Percentiles rank a stretch among this genome's conserved stretches.
These are phyloP conservation scores for Microcebus jonahi DNA, from an alignment of 2,113 vertebrate genomes.

Conservation along the genomic window DNA sequence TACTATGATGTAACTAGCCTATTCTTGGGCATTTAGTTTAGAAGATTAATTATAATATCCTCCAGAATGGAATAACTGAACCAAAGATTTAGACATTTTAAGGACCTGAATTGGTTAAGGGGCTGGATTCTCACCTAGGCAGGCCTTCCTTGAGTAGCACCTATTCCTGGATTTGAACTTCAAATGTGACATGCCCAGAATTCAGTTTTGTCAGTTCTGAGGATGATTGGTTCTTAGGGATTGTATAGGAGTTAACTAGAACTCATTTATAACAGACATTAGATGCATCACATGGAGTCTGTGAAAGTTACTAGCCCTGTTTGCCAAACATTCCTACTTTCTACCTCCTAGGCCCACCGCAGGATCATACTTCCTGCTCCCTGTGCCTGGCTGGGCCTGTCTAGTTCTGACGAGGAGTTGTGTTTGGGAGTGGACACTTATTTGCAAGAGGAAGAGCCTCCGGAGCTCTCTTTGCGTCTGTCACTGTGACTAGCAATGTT, in stretches of 20 bases:
- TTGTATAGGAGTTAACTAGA: background rate
- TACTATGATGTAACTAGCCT: background rate
- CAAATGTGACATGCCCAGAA: background rate
- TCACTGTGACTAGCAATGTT: background rate
- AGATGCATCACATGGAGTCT: background rate
- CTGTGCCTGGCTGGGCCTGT: background rate
- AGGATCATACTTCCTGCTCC: background rate
- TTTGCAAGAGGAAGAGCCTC: background rate
- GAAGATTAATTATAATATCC: background rate
- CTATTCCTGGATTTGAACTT: background rate
- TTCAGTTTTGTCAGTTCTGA: background rate
- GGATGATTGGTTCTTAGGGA: background rate
- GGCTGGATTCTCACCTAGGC: background rate
- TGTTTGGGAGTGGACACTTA: background rate
- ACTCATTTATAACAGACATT: background rate
- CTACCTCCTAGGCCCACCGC: background rate
- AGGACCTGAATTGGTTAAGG: background rate
- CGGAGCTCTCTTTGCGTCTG: background rate
- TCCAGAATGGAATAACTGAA: background rate
- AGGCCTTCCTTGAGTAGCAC: background rate
- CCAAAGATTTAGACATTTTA: background rate
- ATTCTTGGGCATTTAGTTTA: background rate
- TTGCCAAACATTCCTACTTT: background rate
- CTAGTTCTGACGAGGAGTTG: background rate
- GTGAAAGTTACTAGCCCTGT: background rate